Percentiles rank a stretch among this genome's conserved stretches.
These are phyloP conservation scores for Nyctalus aviator DNA, from an alignment of 2,797 vertebrate species.

Conservation along the genomic window DNA sequence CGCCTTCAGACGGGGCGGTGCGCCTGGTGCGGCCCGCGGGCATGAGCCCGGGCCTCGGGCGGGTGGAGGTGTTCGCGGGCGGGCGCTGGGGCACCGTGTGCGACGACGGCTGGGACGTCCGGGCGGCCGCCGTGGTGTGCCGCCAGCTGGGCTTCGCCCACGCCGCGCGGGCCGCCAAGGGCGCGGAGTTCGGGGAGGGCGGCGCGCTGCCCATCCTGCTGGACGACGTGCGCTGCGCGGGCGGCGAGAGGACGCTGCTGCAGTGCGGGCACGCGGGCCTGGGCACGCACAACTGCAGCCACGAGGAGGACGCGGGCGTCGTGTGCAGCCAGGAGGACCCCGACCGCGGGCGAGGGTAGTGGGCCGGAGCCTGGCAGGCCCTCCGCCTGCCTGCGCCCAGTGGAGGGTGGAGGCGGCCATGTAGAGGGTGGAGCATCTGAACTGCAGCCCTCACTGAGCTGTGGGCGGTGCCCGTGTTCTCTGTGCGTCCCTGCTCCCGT, in stretches of 20 bases:
- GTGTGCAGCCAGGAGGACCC: conserved; percentile 89
- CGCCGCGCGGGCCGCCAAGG: conserved; percentile 90
- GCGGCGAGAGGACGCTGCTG: conserved; percentile 91
- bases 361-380: rapidly evolving
- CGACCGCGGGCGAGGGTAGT: not conserved
- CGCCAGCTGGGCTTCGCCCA: conserved; percentile 92
- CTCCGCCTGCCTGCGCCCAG: too few species aligned
- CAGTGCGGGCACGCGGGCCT: conserved; percentile 90
- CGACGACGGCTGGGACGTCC: conserved; percentile 92
- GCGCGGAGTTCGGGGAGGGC: conserved; percentile 94
- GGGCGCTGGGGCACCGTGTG: conserved; percentile 96
- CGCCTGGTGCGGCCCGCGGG: conserved; percentile 88
- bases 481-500: too few species aligned
- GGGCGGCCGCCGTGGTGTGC: conserved; percentile 92
- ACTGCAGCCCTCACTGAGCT: rapidly evolving
- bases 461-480: rapidly evolving
- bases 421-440: not conserved
- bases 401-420: rapidly evolving
- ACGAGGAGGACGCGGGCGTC: conserved; percentile 95
- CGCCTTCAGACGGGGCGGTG: conserved; percentile 85
- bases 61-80: conserved; percentile 92
- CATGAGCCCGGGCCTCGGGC: conserved; percentile 85
- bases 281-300: conserved; percentile 92
- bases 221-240: conserved; percentile 93
- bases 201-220: conserved; percentile 91